A percentile compares a stretch with the other conserved stretches of the same genome.
Conservation (phyloP, 2,113 vertebrate genomes). For the Syngnathus scovelli region DNA sequence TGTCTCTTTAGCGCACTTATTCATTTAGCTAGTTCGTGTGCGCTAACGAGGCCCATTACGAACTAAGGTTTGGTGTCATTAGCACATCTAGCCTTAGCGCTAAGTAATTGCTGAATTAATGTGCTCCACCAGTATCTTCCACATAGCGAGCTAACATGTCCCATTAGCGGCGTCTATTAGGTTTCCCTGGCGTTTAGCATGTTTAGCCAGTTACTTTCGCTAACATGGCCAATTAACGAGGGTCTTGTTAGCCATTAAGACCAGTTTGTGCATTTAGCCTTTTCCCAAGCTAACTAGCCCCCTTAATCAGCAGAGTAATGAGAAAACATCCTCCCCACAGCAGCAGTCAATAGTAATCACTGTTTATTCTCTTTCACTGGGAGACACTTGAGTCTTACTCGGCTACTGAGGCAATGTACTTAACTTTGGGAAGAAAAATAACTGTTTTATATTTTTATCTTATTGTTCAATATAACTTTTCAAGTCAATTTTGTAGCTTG, state of each 20-base stretch:
- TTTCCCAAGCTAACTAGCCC: constrained; percentile 68
- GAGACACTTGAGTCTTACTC: constrained; percentile 85
- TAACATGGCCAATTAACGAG: constrained; percentile 60
- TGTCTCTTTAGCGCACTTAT: constrained; percentile 32
- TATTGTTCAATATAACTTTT: neutral
- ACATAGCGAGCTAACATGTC: constrained; percentile 43
- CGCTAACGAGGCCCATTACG: constrained; percentile 33
- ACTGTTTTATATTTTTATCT: neutral
- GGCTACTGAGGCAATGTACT: constrained; percentile 30
- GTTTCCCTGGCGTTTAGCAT: constrained; percentile 45
- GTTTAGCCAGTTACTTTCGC: constrained; percentile 58
- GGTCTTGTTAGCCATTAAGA: constrained; percentile 64
- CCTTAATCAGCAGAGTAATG: constrained; percentile 97
- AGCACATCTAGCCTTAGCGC: constrained; percentile 42
- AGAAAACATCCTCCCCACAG: constrained; percentile 94
- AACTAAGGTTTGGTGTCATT: constrained; percentile 40
- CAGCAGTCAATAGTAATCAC: constrained; percentile 99
- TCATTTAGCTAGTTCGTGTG: constrained; percentile 28
- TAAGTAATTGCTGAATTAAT: constrained; percentile 47
- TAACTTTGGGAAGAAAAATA: constrained; percentile 12
- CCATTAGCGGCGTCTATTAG: constrained; percentile 51
- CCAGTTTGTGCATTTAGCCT: constrained; percentile 57
- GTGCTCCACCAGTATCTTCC: constrained; percentile 37
- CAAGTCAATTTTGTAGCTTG: neutral
- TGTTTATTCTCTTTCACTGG: constrained; percentile 97